Percentiles rank a stretch among this genome's conserved stretches.
These are phyloP conservation scores for Bibio marci DNA, from an alignment of 2,888 invertebrate genomes.

Conservation along the genomic window DNA sequence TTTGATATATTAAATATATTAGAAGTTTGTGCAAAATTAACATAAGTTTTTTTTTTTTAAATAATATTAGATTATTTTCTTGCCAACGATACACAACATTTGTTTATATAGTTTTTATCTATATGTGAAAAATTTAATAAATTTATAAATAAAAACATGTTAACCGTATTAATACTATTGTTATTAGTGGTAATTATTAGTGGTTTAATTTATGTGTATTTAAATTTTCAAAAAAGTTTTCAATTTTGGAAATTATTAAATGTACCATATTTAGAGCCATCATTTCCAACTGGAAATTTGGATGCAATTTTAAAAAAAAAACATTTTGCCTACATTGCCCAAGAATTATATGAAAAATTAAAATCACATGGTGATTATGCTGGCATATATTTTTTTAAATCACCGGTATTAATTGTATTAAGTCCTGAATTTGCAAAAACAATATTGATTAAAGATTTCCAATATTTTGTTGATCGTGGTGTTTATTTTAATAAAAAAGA, in stretches of 20 bases:
- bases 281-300: constrained; percentile 10
- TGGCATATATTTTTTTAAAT: constrained; percentile 6
- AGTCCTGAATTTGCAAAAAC: constrained; percentile 7
- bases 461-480: constrained; percentile 7
- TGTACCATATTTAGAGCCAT: constrained; percentile 8
- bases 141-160: no score
- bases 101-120: no score
- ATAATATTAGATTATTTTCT: no score
- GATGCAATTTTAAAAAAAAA: constrained; percentile 1
- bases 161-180: no score
- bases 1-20: no score
- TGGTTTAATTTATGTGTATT: background rate
- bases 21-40: no score
- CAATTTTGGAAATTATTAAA: constrained; percentile 7
- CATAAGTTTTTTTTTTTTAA: no score
- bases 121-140: no score
- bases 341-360: constrained; percentile 5
- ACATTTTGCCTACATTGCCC: constrained; percentile 5
- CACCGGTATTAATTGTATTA: constrained; percentile 5
- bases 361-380: constrained; percentile 9
- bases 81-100: no score
- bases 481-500: constrained; percentile 6
- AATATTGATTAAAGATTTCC: constrained; percentile 7
- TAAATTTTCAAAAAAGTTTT: constrained; percentile 1
- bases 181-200: background rate